Evolutionary conservation across 2,113 vertebrate species (phyloP).

Genomic region (Cervus canadensis): DNA sequence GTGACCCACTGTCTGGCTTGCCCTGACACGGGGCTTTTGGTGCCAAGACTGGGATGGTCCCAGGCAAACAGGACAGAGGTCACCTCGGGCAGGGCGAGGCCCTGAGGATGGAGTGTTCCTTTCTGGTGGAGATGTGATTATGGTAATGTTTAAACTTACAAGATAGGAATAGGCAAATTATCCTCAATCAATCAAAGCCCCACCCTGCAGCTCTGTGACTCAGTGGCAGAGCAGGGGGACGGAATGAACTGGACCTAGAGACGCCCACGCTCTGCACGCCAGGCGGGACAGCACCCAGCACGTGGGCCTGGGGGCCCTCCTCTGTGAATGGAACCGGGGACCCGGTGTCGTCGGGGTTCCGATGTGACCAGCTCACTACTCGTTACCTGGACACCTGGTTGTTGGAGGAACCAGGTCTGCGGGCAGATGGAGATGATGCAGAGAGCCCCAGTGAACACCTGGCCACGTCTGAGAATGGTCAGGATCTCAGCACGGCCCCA

Average conservation of each 20-base stretch:
- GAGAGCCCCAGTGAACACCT: background rate
- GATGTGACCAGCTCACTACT: background rate
- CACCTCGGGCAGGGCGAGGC: background rate
- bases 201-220: background rate
- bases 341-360: background rate
- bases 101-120: background rate
- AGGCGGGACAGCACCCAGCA: background rate
- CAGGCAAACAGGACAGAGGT: background rate
- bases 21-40: too few relatives aligned
- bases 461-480: background rate
- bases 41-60: too few relatives aligned
- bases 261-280: accelerated
- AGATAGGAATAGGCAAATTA: background rate
- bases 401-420: background rate
- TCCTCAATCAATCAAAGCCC: background rate
- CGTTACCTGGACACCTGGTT: background rate
- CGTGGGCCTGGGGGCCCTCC: background rate
- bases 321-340: background rate
- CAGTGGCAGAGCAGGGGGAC: background rate
- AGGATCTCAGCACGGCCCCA: too few relatives aligned
- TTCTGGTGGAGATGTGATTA: background rate
- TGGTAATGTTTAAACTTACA: background rate
- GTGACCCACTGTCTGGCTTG: accelerated
- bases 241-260: background rate
- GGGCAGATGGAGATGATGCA: background rate